phyloP scores from a whole-genome alignment of 2,888 invertebrate species.

The Perithous albicinctus region DNA sequence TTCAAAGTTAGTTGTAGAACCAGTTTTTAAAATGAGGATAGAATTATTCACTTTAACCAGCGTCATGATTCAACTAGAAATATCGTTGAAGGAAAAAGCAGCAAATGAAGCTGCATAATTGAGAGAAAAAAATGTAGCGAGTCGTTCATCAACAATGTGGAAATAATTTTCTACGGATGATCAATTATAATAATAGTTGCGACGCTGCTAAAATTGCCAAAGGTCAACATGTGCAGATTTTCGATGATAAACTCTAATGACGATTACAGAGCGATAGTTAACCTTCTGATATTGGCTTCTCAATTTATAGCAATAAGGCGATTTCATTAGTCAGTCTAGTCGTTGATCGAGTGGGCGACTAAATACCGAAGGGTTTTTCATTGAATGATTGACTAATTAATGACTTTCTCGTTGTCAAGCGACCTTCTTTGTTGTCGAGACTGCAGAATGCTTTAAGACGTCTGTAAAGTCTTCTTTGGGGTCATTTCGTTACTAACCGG shows the following conservation, averaged over 20 bases:
- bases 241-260: constrained; percentile 68
- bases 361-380: constrained; percentile 64
- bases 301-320: constrained; percentile 76
- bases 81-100: not conserved
- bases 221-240: constrained; percentile 59
- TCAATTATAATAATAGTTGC: constrained; percentile 31
- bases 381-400: constrained; percentile 79
- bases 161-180: constrained; percentile 23
- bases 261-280: constrained; percentile 77
- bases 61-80: not conserved
- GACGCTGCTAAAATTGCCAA: constrained; percentile 10
- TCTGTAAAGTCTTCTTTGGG: constrained; percentile 8
- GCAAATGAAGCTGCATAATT: not conserved
- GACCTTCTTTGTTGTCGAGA: constrained; percentile 35
- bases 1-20: too few species aligned
- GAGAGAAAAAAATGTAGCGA: not conserved
- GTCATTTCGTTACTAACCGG: not conserved
- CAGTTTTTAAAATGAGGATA: not conserved
- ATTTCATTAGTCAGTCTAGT: constrained; percentile 60
- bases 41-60: not conserved
- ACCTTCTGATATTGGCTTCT: constrained; percentile 80
- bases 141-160: not conserved
- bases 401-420: constrained; percentile 68
- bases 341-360: constrained; percentile 64
- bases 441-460: constrained; percentile 37